Evolutionary conservation across 2,888 invertebrate species (phyloP), one percentile per base, ranked within the genome.

Genomic region (Hofmannophila pseudospretella): DNA sequence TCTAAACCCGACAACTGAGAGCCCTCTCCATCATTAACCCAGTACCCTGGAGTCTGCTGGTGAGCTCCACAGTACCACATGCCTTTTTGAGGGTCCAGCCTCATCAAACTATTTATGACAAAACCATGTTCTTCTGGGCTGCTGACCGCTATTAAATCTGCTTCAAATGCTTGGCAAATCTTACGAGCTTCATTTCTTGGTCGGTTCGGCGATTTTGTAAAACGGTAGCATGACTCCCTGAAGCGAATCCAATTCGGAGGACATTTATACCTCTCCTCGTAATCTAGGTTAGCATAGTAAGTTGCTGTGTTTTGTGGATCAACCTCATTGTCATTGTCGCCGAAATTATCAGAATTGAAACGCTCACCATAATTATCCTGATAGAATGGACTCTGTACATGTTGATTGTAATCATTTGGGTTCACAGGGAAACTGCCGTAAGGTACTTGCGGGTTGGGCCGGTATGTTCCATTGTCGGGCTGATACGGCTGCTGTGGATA

Each of bases 201-300:
- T 38, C 92, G 93, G 53, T 91, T 89, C 0, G 97, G 97, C 3
- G 96, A 96, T 59, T 95, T 94, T 2, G 95, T 94, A 62, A 97
- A 98, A 34, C 95, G 91, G 69, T 96, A 97, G 72, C 98, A 98
- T 0, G 93, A 91, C 42, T 93, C 91, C 47, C 92, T 90, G 63
- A 89, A 94, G 19, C 90, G 90, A n/a, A 93, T 77, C 98, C 98
- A 98, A 68, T 95, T 90, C 35, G 93, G 91, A 0, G 97, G 97
- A 74, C 98, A 98, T 37, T 54, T 69, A 44, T 80, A 84, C 31
- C 81, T 62, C 44, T 86, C 81, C 31, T 84, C 82, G 35, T 76
- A 79, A 48, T 86, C 86, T 39, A 82, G 59, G 1, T 79, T 80
- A 7, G 84, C 81, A 34, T 86, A 84, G 39, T 77, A 84, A 12